Conservation (phyloP, 2,888 invertebrate species). For the Cerceris rybyensis region DNA sequence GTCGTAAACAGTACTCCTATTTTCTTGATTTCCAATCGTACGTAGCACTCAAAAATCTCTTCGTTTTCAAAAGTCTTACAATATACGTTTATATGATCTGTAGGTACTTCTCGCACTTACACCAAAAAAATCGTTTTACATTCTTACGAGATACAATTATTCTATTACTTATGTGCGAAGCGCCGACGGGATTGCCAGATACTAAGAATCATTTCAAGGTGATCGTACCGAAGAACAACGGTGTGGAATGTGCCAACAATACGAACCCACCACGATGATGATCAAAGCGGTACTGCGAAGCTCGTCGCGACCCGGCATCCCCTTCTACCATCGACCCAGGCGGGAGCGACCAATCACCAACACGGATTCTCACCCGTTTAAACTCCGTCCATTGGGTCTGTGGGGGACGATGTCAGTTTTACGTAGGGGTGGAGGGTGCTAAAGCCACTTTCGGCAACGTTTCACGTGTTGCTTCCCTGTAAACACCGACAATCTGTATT, state of each 20-base stretch:
- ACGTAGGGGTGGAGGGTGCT: slow-evolving; percentile 33
- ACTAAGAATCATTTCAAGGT: slow-evolving; percentile 7
- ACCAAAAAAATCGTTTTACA: not conserved
- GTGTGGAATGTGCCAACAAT: not conserved
- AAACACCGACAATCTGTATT: slow-evolving; percentile 53
- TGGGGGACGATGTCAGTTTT: slow-evolving; percentile 22
- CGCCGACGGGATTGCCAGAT: not conserved
- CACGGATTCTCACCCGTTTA: slow-evolving; percentile 58
- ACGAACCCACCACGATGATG: slow-evolving; percentile 66
- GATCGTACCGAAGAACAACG: not conserved
- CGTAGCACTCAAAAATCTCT: too few species aligned
- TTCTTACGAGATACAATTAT: not conserved
- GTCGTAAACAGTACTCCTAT: too few species aligned
- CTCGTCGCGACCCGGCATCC: slow-evolving; percentile 72
- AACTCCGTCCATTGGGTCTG: slow-evolving; percentile 54
- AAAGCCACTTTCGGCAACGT: slow-evolving; percentile 50
- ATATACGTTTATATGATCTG: too few species aligned
- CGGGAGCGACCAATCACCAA: slow-evolving; percentile 66
- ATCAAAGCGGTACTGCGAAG: slow-evolving; percentile 79
- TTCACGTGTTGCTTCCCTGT: slow-evolving; percentile 68
- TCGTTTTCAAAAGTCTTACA: too few species aligned
- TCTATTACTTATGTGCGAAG: not conserved
- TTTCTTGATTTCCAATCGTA: too few species aligned
- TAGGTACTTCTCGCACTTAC: too few species aligned
- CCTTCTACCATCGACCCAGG: slow-evolving; percentile 76